These are phyloP conservation scores for Agonopterix heracliana DNA, from an alignment of 2,888 invertebrate genomes.

Conservation along the genomic window DNA sequence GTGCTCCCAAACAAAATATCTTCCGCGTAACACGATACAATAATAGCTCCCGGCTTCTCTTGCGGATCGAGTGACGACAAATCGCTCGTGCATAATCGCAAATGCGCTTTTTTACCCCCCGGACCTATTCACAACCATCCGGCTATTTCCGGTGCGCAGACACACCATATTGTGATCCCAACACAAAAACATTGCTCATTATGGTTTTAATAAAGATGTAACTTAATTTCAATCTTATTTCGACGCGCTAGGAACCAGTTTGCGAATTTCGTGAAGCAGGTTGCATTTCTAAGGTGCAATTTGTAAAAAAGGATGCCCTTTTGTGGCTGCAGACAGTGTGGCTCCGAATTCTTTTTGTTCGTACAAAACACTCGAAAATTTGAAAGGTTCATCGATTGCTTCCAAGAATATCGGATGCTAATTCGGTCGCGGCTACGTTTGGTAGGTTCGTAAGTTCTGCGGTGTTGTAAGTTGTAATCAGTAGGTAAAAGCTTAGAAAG, in stretches of 20 bases:
- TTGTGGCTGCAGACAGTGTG: constrained; percentile 68
- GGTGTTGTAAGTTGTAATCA: no score
- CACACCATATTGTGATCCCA: constrained; percentile 56
- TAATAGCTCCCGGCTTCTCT: constrained; percentile 52
- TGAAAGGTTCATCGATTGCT: constrained; percentile 47
- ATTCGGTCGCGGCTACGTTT: neutral
- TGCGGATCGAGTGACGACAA: constrained; percentile 64
- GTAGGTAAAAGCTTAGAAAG: no score
- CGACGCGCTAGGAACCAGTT: constrained; percentile 31
- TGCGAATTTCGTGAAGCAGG: constrained; percentile 26
- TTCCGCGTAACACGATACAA: constrained; percentile 60
- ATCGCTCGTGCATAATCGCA: constrained; percentile 72
- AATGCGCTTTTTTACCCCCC: constrained; percentile 60
- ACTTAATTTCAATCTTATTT: constrained; percentile 31
- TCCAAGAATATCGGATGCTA: constrained; percentile 52
- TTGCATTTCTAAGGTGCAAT: constrained; percentile 65
- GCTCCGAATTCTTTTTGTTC: constrained; percentile 66
- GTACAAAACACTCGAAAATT: constrained; percentile 46
- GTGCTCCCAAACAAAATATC: constrained; percentile 35
- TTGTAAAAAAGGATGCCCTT: constrained; percentile 55
- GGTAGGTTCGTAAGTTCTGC: no score
- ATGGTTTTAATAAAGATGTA: constrained; percentile 30
- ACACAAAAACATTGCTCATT: constrained; percentile 59
- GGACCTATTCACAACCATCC: constrained; percentile 42
- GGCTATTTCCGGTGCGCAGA: constrained; percentile 62